These are phyloP conservation scores for Pristionchus fissidentatus DNA, from an alignment of 2,888 invertebrate species.

Conservation along the genomic window DNA sequence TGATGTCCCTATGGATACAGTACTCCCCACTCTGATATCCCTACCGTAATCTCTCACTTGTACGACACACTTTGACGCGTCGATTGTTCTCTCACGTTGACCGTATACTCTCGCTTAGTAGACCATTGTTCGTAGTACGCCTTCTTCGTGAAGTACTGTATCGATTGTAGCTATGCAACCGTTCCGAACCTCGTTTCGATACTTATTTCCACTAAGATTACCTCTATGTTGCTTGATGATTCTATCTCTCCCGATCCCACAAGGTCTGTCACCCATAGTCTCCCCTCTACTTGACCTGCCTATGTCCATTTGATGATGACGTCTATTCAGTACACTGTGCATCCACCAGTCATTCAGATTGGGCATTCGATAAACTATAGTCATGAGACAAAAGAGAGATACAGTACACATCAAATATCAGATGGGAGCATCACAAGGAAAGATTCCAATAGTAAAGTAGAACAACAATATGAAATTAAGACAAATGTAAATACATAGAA, in stretches of 20 bases:
- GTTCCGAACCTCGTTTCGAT: slow-evolving; percentile 6
- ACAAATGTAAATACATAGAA: too few species aligned
- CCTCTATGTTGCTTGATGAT: slow-evolving; percentile 38
- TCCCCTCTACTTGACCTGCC: background rate
- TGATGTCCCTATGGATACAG: slow-evolving; percentile 19
- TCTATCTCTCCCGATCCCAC: background rate
- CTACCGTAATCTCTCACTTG: slow-evolving; percentile 35
- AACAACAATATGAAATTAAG: too few species aligned
- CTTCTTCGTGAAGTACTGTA: background rate
- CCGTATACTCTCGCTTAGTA: slow-evolving; percentile 37
- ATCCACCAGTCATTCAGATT: slow-evolving; percentile 18
- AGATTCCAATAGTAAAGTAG: too few species aligned
- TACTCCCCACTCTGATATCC: background rate
- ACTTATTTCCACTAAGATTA: background rate
- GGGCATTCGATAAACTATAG: slow-evolving; percentile 24
- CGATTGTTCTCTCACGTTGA: slow-evolving; percentile 10
- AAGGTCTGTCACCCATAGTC: too few species aligned
- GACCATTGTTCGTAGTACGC: slow-evolving; percentile 41
- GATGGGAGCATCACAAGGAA: too few species aligned
- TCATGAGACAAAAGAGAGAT: background rate
- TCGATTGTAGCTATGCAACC: slow-evolving; percentile 44
- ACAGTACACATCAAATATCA: too few species aligned
- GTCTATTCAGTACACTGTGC: background rate
- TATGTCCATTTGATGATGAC: background rate
- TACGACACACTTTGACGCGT: background rate